Conservation (phyloP, 2,888 invertebrate genomes). For the Cryptocheilus praepositus region DNA sequence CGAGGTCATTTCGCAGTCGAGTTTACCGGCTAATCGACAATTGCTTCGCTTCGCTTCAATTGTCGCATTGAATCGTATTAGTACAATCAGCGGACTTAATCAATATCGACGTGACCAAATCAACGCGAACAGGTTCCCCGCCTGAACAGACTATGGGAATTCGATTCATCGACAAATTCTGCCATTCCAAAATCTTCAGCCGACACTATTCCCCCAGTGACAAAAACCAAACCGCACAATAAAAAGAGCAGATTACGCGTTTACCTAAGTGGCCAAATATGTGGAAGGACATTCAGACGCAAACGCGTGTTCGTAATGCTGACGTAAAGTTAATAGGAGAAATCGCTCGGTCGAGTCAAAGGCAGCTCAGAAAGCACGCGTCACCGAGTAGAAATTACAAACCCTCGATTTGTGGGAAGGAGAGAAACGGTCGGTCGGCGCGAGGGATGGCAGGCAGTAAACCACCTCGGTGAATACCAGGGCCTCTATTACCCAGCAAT, state of each 20-base stretch:
- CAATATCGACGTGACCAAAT: too few species aligned
- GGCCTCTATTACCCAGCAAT: constrained; percentile 64
- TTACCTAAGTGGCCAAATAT: too few species aligned
- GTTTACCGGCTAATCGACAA: constrained; percentile 12
- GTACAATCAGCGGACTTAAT: constrained; percentile 2
- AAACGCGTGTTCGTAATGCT: constrained; percentile 53
- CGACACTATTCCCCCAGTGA: too few species aligned
- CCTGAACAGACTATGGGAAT: too few species aligned
- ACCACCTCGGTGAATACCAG: constrained; percentile 45
- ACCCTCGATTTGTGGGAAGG: constrained; percentile 38
- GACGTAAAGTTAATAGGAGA: constrained; percentile 57
- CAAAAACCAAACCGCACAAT: too few species aligned
- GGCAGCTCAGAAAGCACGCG: constrained; percentile 51
- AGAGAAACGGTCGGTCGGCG: constrained; percentile 5
- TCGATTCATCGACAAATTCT: too few species aligned
- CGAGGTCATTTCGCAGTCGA: constrained; percentile 15
- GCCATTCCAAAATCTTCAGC: too few species aligned
- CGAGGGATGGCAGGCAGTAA: constrained; percentile 29
- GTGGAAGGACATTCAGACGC: too few species aligned
- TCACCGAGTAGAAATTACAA: constrained; percentile 64
- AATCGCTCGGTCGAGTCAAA: constrained; percentile 57
- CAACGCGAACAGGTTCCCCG: too few species aligned
- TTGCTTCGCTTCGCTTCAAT: constrained; percentile 3
- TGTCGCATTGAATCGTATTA: constrained; percentile 1
- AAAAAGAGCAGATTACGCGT: too few species aligned